These are phyloP conservation scores for Ibidorhyncha struthersii DNA, from an alignment of 2,113 vertebrate species.

Conservation along the genomic window DNA sequence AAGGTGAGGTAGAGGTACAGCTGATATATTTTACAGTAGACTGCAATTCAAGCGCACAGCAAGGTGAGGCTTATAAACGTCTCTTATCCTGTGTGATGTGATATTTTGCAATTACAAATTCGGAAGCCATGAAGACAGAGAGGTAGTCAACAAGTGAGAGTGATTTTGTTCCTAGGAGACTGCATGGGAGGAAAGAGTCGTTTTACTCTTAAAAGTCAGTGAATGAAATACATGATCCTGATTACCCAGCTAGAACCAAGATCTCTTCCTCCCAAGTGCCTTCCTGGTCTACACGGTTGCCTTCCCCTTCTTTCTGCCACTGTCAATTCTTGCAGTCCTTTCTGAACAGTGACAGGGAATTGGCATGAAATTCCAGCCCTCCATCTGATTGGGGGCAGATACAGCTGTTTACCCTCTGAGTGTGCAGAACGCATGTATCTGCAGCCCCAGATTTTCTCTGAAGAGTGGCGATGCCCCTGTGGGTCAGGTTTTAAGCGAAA, in stretches of 20 bases:
- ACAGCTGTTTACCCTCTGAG: not conserved
- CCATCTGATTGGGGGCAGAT: not conserved
- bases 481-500: not conserved
- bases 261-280: not conserved
- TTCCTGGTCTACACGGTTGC: not conserved
- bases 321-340: not conserved
- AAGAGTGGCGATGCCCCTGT: fast-evolving
- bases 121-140: not conserved
- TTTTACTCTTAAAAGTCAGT: not conserved
- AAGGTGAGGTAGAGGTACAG: not conserved
- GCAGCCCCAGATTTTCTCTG: not conserved
- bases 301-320: not conserved
- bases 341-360: not conserved
- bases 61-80: not conserved
- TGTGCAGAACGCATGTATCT: not conserved
- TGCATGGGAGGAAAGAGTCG: not conserved
- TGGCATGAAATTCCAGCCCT: fast-evolving
- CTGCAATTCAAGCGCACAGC: not conserved
- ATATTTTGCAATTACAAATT: not conserved
- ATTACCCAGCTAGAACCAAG: not conserved
- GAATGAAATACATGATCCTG: not conserved
- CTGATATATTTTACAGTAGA: not conserved
- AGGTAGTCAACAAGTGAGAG: not conserved
- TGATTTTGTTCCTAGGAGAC: not conserved
- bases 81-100: not conserved